These are phyloP conservation scores for Tethea ocularis DNA, from an alignment of 2,888 invertebrate species.

Conservation along the genomic window DNA sequence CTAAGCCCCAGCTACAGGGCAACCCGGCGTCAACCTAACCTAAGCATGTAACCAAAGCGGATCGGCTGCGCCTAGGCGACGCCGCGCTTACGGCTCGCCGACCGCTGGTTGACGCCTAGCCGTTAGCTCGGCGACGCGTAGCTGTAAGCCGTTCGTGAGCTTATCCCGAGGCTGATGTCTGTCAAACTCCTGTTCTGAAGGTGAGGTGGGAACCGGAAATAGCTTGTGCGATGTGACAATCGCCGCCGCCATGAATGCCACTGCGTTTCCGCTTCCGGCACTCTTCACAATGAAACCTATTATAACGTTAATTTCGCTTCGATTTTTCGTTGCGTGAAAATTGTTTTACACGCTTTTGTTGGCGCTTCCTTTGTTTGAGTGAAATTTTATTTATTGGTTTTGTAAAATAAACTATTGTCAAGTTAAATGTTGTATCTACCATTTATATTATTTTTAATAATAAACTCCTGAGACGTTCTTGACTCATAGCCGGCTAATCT, in stretches of 20 bases:
- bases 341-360: constrained; percentile 14
- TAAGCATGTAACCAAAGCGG: no score
- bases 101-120: no score
- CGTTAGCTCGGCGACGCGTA: no score
- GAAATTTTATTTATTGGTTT: constrained; percentile 1
- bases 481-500: no score
- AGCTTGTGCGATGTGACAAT: constrained; percentile 14
- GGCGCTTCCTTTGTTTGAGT: background rate
- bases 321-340: constrained; percentile 19
- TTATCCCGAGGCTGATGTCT: no score
- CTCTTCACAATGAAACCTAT: constrained; percentile 16
- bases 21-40: no score
- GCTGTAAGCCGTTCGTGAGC: no score
- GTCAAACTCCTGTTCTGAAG: background rate
- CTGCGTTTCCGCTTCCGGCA: constrained; percentile 17
- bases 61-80: no score
- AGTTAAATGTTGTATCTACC: background rate
- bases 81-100: no score
- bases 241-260: background rate
- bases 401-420: background rate
- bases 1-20: no score
- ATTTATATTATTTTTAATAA: no score
- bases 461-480: no score
- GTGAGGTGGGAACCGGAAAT: constrained; percentile 9
- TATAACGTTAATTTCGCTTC: constrained; percentile 11